These are phyloP conservation scores for Scortum barcoo DNA, from an alignment of 2,113 vertebrate genomes.

Conservation along the genomic window DNA sequence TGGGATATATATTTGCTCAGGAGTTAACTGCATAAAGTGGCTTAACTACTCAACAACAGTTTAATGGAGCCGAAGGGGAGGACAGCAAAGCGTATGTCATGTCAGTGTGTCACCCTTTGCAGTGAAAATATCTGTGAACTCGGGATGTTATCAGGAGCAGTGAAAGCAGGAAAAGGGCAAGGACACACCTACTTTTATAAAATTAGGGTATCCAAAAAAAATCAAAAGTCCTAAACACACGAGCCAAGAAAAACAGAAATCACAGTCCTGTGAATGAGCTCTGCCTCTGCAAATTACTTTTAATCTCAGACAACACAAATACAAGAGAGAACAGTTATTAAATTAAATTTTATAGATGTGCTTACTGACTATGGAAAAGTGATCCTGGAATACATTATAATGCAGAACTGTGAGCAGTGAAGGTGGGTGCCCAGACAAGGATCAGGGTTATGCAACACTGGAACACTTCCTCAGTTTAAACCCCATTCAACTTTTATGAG, in stretches of 20 bases:
- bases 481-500: constrained; percentile 33
- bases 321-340: neutral
- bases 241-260: neutral
- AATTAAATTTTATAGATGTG: constrained; percentile 9
- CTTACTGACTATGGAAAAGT: constrained; percentile 18
- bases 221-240: neutral
- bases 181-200: neutral
- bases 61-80: neutral
- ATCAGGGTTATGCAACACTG: constrained; percentile 27
- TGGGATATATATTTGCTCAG: constrained; percentile 22
- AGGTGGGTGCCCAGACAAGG: constrained; percentile 29
- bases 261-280: neutral
- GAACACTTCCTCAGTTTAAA: constrained; percentile 11
- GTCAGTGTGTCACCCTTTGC: constrained; percentile 5
- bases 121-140: neutral
- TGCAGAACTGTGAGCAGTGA: constrained; percentile 8
- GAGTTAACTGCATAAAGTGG: constrained; percentile 13
- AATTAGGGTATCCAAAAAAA: neutral
- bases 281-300: constrained; percentile 6
- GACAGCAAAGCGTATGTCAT: neutral
- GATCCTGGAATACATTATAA: constrained; percentile 9
- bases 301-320: neutral
- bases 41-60: constrained; percentile 5
- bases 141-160: neutral
- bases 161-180: constrained; percentile 2